Evolutionary conservation across 2,797 vertebrate genomes (phyloP).

Genomic region (Leptoclinus maculatus): DNA sequence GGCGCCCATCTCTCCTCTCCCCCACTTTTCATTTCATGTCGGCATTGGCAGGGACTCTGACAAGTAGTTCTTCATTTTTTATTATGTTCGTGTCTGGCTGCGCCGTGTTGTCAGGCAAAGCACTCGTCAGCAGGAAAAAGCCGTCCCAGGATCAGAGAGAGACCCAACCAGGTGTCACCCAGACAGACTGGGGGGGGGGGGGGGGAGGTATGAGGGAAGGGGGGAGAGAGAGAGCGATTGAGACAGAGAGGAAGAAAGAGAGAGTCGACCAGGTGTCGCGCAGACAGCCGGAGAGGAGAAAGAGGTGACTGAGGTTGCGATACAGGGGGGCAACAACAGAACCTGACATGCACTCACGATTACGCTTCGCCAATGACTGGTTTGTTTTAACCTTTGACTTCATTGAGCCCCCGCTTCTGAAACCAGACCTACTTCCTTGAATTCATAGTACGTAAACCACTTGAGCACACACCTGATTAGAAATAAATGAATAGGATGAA

Average conservation of each 20-base stretch:
- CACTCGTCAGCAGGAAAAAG: slow-evolving; percentile 91
- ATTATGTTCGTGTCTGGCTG: slow-evolving; percentile 95
- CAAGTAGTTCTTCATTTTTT: slow-evolving; percentile 98
- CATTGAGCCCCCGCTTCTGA: background rate
- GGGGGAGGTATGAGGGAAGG: slow-evolving; percentile 32
- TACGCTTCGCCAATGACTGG: background rate
- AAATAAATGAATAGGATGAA: background rate
- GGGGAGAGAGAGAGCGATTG: slow-evolving; percentile 44
- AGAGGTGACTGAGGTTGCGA: slow-evolving; percentile 78
- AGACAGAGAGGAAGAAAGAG: slow-evolving; percentile 43
- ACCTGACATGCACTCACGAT: background rate
- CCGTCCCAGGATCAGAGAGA: slow-evolving; percentile 94
- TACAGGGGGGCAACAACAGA: slow-evolving; percentile 24
- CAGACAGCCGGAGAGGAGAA: slow-evolving; percentile 58
- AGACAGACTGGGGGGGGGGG: slow-evolving; percentile 78
- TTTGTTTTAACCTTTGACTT: background rate
- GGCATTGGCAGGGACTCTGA: slow-evolving; percentile 93
- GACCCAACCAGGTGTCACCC: slow-evolving; percentile 97
- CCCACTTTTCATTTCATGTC: slow-evolving; percentile 86
- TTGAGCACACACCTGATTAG: background rate
- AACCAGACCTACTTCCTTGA: background rate
- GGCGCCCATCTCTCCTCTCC: slow-evolving; percentile 65
- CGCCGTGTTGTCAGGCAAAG: slow-evolving; percentile 93
- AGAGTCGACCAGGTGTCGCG: slow-evolving; percentile 63
- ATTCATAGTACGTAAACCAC: background rate